A percentile compares a stretch with the other conserved stretches of the same genome.
Conservation (phyloP, 2,888 invertebrate genomes). For the Apodemia duryi region DNA sequence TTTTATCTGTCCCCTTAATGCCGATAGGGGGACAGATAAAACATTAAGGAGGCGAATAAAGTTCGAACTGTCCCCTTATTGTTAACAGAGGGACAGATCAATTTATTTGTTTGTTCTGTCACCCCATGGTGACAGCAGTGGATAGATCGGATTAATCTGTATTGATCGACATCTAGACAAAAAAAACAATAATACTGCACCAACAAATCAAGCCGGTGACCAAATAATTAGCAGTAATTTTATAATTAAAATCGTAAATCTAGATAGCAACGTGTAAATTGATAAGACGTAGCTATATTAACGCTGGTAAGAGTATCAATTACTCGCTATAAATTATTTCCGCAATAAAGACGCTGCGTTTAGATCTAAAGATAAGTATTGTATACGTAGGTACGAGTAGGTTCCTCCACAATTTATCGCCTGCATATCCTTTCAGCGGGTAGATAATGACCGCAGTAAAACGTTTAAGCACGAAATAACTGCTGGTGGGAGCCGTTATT, state of each 20-base stretch:
- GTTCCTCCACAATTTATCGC: slow-evolving; percentile 68
- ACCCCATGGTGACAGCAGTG: no score
- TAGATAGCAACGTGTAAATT: slow-evolving; percentile 6
- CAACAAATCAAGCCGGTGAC: no score
- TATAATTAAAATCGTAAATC: not conserved
- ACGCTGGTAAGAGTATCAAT: slow-evolving; percentile 36
- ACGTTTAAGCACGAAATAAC: slow-evolving; percentile 79
- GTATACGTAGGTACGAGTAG: slow-evolving; percentile 56
- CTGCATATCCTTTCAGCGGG: slow-evolving; percentile 78
- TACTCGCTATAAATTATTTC: slow-evolving; percentile 48
- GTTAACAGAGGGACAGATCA: no score
- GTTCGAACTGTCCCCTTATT: no score
- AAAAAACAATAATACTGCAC: no score
- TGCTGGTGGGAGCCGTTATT: slow-evolving; percentile 75
- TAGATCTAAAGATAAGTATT: slow-evolving; percentile 52
- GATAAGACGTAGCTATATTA: slow-evolving; percentile 6
- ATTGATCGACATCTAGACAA: no score
- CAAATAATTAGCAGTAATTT: not conserved
- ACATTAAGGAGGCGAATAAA: no score
- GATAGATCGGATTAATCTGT: no score
- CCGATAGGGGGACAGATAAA: no score
- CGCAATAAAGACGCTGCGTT: slow-evolving; percentile 45
- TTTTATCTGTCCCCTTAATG: no score
- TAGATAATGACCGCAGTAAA: slow-evolving; percentile 79
- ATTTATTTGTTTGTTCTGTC: no score